These are phyloP conservation scores for Crocodylus rhombifer DNA, from an alignment of 2,797 vertebrate species.

Conservation along the genomic window DNA sequence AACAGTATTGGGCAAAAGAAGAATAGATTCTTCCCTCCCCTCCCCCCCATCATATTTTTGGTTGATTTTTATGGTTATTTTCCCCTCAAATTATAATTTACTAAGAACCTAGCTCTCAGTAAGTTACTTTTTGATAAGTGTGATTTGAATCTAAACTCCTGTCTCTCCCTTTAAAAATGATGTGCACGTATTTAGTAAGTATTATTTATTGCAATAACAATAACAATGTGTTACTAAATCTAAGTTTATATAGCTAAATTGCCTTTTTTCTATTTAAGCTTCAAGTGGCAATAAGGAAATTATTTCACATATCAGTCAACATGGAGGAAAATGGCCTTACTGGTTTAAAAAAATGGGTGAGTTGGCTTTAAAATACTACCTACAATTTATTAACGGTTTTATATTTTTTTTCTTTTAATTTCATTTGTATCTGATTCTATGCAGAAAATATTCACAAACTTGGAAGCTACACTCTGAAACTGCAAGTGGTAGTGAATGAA, in stretches of 20 bases:
- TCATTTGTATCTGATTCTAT: conserved; percentile 49
- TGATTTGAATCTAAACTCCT: neutral
- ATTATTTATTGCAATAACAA: neutral
- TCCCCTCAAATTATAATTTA: too few relatives aligned
- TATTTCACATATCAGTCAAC: conserved; percentile 81
- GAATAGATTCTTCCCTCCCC: too few relatives aligned
- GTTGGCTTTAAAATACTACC: conserved; percentile 18
- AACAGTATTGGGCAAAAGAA: too few relatives aligned
- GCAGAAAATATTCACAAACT: conserved; percentile 85
- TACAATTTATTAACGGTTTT: conserved; percentile 10
- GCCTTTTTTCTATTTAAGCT: conserved; percentile 79
- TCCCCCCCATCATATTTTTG: too few relatives aligned
- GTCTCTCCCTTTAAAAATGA: neutral
- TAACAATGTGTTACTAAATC: neutral
- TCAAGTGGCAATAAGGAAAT: conserved; percentile 81
- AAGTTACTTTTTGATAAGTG: neutral
- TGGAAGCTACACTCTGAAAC: conserved; percentile 88
- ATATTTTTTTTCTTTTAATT: conserved; percentile 53
- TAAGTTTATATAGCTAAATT: neutral
- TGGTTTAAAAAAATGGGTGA: conserved; percentile 94
- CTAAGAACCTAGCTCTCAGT: too few relatives aligned
- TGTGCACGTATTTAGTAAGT: neutral
- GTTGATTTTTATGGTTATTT: too few relatives aligned
- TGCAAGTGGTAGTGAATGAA: conserved; percentile 87
- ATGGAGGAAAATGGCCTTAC: conserved; percentile 86